Base-by-base conservation (phyloP, 2,888 invertebrate genomes). In the Catonia carolina region DNA sequence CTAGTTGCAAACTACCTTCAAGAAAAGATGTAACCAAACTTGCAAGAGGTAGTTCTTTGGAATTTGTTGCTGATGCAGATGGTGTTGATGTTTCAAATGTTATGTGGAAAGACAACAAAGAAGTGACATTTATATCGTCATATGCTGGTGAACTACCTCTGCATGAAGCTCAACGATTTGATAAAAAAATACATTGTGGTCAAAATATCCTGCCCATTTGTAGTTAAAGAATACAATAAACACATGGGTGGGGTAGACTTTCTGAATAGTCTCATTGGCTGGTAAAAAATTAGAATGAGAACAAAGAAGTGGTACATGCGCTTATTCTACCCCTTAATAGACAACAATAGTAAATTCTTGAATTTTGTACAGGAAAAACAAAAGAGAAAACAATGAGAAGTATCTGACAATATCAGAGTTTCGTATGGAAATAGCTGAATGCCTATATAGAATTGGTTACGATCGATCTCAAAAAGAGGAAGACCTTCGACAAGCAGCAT, bases 241-340 rank as follows among this genome's bases (percentile, higher is more conserved):
- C 60, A 65, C 58, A 70, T 68, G 61, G 64, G 67, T 2, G 69
- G 68, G 3, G 66, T 69, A 53, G 65, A 70, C 55, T 39, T 67
- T 2, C 45, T 64, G 33, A 67, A 70, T 41, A 65, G 67, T 22
- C 59, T 67, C 42, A 63, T 70, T 60, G 64, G 66, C n/a, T 54
- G 60, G 5, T 69, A 68, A 33, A 36, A 68, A n/a, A 64, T 66
- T 10, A 64, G 63, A 51, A 60, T 60, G 33, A 66, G 66, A 61
- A 66, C 65, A 6, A 61, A 61, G n/a, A 71, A 69, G 54, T 68
- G 68, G 65, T 63, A 68, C 2, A 27, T 70, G 0, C 67, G 68
- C 50, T 59, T 68, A 1, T 66, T 69, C 39, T 53, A 53, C 31
- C 60, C 63, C 58, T 63, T 65, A 10, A 47, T 65, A 47, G 62